phyloP scores from a whole-genome alignment of 2,888 invertebrate species.

The Brachycybe producta region DNA sequence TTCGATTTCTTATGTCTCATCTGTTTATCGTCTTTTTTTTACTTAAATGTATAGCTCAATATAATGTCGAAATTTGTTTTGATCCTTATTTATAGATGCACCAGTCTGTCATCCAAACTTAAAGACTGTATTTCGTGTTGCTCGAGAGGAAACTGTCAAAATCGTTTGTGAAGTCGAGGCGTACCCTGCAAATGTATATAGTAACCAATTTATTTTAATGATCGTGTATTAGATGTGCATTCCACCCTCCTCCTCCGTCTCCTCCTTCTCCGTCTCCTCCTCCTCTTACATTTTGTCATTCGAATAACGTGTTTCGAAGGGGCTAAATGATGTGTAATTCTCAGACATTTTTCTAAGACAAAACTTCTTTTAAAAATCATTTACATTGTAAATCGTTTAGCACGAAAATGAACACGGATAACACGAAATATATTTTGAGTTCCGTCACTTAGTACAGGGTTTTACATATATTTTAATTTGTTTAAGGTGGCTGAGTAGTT shows the following conservation, averaged over 20 bases:
- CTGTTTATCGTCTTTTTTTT: neutral
- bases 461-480: no score
- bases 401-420: no score
- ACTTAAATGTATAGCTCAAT: neutral
- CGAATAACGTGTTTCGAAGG: neutral
- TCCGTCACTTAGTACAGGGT: no score
- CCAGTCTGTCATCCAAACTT: slow-evolving; percentile 23
- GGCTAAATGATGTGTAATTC: no score
- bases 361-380: no score
- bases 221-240: neutral
- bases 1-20: neutral
- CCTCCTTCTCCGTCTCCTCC: no score
- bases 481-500: no score
- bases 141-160: slow-evolving; percentile 23
- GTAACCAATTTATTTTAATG: neutral
- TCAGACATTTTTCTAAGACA: no score
- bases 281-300: neutral
- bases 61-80: neutral
- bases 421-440: no score
- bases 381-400: no score
- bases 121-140: slow-evolving; percentile 24
- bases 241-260: neutral
- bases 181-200: slow-evolving; percentile 23
- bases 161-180: slow-evolving; percentile 25
- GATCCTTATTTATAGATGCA: slow-evolving; percentile 17